Percentiles rank a stretch among this genome's conserved stretches.
Conservation (phyloP, 35 echinoderm and acorn worm genomes). For the Heliocidaris erythrogramma region DNA sequence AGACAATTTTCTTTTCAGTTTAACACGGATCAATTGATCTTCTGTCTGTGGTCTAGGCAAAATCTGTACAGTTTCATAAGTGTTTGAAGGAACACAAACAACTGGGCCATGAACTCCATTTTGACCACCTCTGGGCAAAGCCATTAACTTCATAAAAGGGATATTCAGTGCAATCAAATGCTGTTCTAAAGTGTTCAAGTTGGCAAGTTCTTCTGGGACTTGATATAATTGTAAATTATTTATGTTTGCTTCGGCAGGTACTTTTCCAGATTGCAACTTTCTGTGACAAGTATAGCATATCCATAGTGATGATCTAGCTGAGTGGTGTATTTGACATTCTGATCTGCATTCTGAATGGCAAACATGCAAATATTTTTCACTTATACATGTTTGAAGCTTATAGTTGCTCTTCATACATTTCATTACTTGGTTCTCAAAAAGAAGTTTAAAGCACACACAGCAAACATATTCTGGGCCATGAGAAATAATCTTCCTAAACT, state of each 20-base stretch:
- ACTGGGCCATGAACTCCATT: slow-evolving; percentile 62
- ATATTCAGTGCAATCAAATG: slow-evolving; percentile 56
- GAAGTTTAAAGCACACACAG: slow-evolving; percentile 52
- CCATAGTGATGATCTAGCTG: slow-evolving; percentile 46
- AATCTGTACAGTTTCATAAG: slow-evolving; percentile 46
- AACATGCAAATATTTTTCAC: slow-evolving; percentile 49
- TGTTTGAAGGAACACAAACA: slow-evolving; percentile 78
- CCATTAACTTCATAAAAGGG: slow-evolving; percentile 66
- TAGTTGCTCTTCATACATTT: slow-evolving; percentile 51
- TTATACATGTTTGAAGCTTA: slow-evolving; percentile 13
- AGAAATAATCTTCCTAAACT: slow-evolving; percentile 51
- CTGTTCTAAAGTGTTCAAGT: slow-evolving; percentile 52
- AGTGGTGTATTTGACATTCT: slow-evolving; percentile 41
- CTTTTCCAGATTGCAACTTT: slow-evolving; percentile 6
- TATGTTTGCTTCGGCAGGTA: slow-evolving; percentile 25
- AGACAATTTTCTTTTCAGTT: slow-evolving; percentile 48
- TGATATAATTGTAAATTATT: slow-evolving; percentile 18
- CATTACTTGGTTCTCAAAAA: slow-evolving; percentile 55
- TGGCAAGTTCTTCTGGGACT: slow-evolving; percentile 18
- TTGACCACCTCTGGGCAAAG: slow-evolving; percentile 58
- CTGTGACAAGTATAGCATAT: slow-evolving; percentile 60
- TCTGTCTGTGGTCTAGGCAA: slow-evolving; percentile 52
- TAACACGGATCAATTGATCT: slow-evolving; percentile 57
- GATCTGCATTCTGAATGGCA: slow-evolving; percentile 23
- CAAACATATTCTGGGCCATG: slow-evolving; percentile 67